Base-by-base conservation (phyloP, 2,113 vertebrate species). In the Mustela nigripes region DNA sequence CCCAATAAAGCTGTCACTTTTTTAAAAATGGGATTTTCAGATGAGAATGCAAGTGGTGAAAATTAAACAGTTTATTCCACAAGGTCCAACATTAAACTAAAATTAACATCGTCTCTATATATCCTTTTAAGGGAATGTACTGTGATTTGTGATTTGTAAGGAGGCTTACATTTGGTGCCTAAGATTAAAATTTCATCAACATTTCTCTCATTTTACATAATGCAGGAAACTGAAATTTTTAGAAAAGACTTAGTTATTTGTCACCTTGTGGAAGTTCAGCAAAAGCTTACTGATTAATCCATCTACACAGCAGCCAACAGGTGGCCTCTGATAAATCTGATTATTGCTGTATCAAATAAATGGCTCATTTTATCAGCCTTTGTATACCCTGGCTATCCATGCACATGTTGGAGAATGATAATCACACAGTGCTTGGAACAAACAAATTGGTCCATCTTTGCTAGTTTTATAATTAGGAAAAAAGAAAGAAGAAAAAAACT, bases 291-390 rank as follows among this genome's bases (percentile, higher is more conserved):
- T 97, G 93, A 98, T 98, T 98, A 98, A 98, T 96, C 67, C 1
- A 91, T 96, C 50, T 97, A 81, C 89, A 91, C 73, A 1, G 5
- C 16, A 82, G 88, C 91, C 95, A 98, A 89, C 82, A 82, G 42
- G 76, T 42, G 53, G 22, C 73, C 60, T 98, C 95, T 98, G 96
- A 98, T 98, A 98, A 98, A 98, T 98, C 95, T 98, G 96, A 98
- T 98, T 98, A 97, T 98, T 98, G 93, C 45, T 18, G 33, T 98
- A 98, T 98, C 96, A 98, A 98, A 98, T 97, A 98, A 98, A 91
- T 97, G 84, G 33, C 78, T 98, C 97, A 94, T 98, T 98, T 98
- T 98, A 93, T 98, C 98, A 98, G 73, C n/a, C 14, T 92, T 97
- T 97, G 50, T 93, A 74, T 84, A 93, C 31, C 16, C 89, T 95